Evolutionary conservation across 2,888 invertebrate species (phyloP).

Genomic region (Pelosia muscerda): DNA sequence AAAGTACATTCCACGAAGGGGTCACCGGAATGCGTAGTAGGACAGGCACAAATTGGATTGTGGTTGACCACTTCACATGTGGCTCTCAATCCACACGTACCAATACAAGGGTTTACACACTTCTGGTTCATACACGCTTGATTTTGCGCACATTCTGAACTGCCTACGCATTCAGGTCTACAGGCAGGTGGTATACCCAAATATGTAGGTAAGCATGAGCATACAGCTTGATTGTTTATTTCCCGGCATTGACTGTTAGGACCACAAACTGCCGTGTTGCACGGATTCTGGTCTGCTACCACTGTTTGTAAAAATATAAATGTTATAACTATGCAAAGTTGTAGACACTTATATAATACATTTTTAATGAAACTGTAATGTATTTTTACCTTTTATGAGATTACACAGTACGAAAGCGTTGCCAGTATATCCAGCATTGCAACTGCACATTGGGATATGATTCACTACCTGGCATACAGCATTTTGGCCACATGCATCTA

Average conservation of each 20-base stretch:
- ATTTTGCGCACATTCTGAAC: slow-evolving; percentile 90
- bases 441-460: slow-evolving; percentile 90
- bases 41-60: slow-evolving; percentile 91
- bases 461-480: slow-evolving; percentile 88
- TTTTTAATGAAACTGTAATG: background rate
- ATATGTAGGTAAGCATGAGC: slow-evolving; percentile 90
- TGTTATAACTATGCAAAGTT: slow-evolving; percentile 3
- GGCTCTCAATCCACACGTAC: slow-evolving; percentile 89
- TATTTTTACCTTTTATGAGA: slow-evolving; percentile 84
- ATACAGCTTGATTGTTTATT: slow-evolving; percentile 89
- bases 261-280: slow-evolving; percentile 91
- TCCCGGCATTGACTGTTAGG: slow-evolving; percentile 90
- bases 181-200: slow-evolving; percentile 91
- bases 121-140: slow-evolving; percentile 90
- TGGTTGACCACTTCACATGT: slow-evolving; percentile 90
- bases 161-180: slow-evolving; percentile 91
- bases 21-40: slow-evolving; percentile 89
- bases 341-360: background rate
- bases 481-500: slow-evolving; percentile 89
- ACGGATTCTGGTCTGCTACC: slow-evolving; percentile 82
- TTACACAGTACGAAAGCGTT: slow-evolving; percentile 83
- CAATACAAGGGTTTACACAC: slow-evolving; percentile 91
- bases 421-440: slow-evolving; percentile 88
- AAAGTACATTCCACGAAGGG: slow-evolving; percentile 87
- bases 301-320: slow-evolving; percentile 55